A percentile compares a stretch with the other conserved stretches of the same genome.
phyloP scores from a whole-genome alignment of 2,888 invertebrate species.

The Achlya flavicornis region DNA sequence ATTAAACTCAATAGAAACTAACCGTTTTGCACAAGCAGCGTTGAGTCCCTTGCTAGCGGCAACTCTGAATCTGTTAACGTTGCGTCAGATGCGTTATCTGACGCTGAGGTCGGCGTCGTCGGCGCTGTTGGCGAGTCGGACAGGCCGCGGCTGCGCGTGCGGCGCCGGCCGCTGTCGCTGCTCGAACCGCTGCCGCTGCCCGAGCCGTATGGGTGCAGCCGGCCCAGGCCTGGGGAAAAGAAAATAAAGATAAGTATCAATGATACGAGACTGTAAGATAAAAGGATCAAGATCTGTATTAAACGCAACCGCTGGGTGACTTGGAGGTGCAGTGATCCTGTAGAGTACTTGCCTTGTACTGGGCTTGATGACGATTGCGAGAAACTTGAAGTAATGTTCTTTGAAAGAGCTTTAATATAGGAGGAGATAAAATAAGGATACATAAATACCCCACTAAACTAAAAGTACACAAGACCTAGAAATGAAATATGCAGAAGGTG shows the following conservation, averaged over 20 bases:
- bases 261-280: no score
- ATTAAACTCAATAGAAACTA: slow-evolving; percentile 46
- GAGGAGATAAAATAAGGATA: no score
- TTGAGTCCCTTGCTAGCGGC: slow-evolving; percentile 91
- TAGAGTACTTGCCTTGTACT: no score
- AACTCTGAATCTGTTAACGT: slow-evolving; percentile 93
- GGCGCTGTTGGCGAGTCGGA: slow-evolving; percentile 89
- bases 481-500: no score
- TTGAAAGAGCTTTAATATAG: no score
- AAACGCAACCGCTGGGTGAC: no score
- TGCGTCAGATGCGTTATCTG: slow-evolving; percentile 93
- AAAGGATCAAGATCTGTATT: no score
- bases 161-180: slow-evolving; percentile 85
- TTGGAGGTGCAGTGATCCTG: no score
- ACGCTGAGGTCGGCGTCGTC: slow-evolving; percentile 85
- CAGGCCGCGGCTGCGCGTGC: slow-evolving; percentile 84
- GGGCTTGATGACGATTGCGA: no score
- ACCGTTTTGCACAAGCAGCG: slow-evolving; percentile 93
- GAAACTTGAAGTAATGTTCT: no score
- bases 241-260: slow-evolving; percentile 22
- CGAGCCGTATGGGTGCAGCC: slow-evolving; percentile 92
- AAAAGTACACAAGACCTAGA: no score
- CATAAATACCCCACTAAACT: no score
- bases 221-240: slow-evolving; percentile 86
- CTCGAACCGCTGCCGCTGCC: slow-evolving; percentile 89